These are phyloP conservation scores for Phoenoteleia sp. DNA, from an alignment of 2,888 invertebrate species.

Conservation along the genomic window DNA sequence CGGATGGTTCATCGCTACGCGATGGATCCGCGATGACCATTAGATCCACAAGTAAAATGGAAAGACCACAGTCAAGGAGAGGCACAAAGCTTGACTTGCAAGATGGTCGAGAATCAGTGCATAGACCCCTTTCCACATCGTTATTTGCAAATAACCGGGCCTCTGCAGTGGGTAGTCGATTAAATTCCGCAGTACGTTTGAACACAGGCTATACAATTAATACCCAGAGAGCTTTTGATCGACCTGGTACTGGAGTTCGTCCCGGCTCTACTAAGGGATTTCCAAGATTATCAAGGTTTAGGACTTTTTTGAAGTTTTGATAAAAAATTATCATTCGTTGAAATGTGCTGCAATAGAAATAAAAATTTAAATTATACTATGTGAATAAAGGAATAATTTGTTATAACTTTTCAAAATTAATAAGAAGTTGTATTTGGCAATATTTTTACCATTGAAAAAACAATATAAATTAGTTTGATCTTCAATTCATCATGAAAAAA, in stretches of 20 bases:
- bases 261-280: conserved; percentile 89
- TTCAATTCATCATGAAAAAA: no score
- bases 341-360: no score
- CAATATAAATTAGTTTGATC: no score
- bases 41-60: conserved; percentile 77
- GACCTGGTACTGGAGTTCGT: conserved; percentile 93
- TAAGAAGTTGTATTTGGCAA: no score
- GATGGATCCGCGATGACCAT: conserved; percentile 77
- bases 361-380: no score
- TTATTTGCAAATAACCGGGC: conserved; percentile 76
- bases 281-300: conserved; percentile 81
- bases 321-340: no score
- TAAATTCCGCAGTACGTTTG: conserved; percentile 76
- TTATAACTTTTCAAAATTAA: no score
- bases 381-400: no score
- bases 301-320: conserved; percentile 16
- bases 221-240: conserved; percentile 87
- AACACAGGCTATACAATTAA: conserved; percentile 78
- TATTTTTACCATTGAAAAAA: no score
- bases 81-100: conserved; percentile 79
- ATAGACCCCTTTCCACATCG: conserved; percentile 81
- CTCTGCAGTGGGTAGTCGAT: conserved; percentile 74
- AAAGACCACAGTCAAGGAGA: conserved; percentile 82
- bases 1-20: conserved; percentile 60
- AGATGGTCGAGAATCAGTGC: conserved; percentile 74